Evolutionary conservation across 2,888 invertebrate genomes (phyloP), one percentile per base, ranked within the genome.

Genomic region (Periphyllus acericola): DNA sequence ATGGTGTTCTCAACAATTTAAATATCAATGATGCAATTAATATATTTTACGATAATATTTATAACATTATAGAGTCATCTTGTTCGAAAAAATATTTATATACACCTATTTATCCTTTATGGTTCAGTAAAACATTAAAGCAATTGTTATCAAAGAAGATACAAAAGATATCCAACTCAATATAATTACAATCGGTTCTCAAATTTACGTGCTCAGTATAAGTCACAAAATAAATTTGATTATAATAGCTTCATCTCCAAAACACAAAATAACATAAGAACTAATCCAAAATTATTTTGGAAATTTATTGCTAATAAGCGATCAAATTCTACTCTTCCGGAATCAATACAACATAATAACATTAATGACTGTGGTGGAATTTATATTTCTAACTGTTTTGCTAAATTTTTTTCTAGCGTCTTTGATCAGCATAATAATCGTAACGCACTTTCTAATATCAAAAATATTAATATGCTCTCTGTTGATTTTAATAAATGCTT

Each of bases 1-100:
- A 46, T n/a, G 40, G 75, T 25, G 46, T 75, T 4, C 14, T 75
- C 0, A 17, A n/a, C 0, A 5, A 25, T 9, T 74, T 25, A 25
- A 46, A 75, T 75, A 17, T 75, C n/a, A 75, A 75, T 17, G 9
- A 11, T 75, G 46, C 46, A 6, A 2, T 75, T 46, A 0, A 75
- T n/a, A n/a, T 46, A 17, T 75, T 75, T 74, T 74, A 74, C 25
- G 36, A 74, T 25, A 34, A 74, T 36, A 74, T 74, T 74, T 74
- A 36, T 36, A 74, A 4, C 36, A 74, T 78, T 52, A 78, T 78
- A 4, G n/a, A 78, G 29, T 52, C 21, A 19, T 32, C 17, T 52
- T 78, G 76, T 78, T 21, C 76, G 21, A 52, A 19, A 29, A 78
- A 78, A 78, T 78, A 52, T 52, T 52, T 78, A 17, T 32, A 17